Conservation (phyloP, 2,888 invertebrate species). For the Ligdia adustata region DNA sequence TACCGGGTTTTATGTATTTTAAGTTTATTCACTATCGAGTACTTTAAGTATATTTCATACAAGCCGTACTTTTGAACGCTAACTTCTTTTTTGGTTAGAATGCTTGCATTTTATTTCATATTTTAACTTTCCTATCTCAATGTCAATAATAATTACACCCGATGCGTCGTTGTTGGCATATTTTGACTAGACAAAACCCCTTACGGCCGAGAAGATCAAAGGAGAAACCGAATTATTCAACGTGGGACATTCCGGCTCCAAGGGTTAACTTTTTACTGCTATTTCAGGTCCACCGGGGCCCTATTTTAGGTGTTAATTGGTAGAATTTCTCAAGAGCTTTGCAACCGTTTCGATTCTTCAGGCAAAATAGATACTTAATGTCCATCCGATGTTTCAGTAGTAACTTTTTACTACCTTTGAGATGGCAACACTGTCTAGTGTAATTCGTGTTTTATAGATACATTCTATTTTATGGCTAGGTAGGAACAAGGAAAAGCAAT, state of each 20-base stretch:
- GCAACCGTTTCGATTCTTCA: conserved; percentile 23
- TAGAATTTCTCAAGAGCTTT: conserved; percentile 40
- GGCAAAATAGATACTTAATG: conserved; percentile 29
- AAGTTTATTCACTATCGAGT: too few species aligned
- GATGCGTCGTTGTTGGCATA: conserved; percentile 16
- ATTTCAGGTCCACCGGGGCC: conserved; percentile 41
- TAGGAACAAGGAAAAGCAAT: conserved; percentile 26
- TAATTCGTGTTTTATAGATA: conserved; percentile 26
- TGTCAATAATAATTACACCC: conserved; percentile 11
- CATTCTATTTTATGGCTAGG: conserved; percentile 27
- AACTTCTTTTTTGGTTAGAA: too few species aligned
- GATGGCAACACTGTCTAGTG: conserved; percentile 21
- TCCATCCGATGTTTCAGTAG: conserved; percentile 23
- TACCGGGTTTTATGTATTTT: too few species aligned
- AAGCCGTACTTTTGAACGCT: too few species aligned
- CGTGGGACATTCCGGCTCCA: conserved; percentile 46
- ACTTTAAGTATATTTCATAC: too few species aligned
- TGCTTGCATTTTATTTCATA: too few species aligned
- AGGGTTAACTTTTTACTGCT: conserved; percentile 49
- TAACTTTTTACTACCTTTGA: conserved; percentile 25
- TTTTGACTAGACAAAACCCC: conserved; percentile 33
- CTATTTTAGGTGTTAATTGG: conserved; percentile 45
- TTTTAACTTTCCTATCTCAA: conserved; percentile 10
- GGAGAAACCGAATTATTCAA: conserved; percentile 52
- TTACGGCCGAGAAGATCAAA: conserved; percentile 49